Conservation (phyloP, 1,140 invertebrate species). For the Lordiphosa mommai region DNA sequence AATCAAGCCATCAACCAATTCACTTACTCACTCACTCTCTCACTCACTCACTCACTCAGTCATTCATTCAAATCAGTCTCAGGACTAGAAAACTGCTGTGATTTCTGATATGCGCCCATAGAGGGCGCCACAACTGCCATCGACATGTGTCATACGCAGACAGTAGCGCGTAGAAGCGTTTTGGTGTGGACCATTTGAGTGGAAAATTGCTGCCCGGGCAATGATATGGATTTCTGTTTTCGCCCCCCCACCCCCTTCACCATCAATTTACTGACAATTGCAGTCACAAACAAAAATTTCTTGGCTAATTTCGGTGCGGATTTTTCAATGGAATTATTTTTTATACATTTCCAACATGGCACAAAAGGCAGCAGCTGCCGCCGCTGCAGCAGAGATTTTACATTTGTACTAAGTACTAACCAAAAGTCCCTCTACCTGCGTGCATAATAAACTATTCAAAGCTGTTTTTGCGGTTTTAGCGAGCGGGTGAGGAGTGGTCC, state of each 20-base stretch:
- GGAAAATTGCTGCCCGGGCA: constrained; percentile 59
- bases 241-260: neutral
- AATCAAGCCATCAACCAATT: constrained; percentile 57
- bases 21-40: constrained; percentile 25
- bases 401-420: constrained; percentile 11
- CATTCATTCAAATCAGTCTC: constrained; percentile 51
- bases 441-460: constrained; percentile 65
- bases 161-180: constrained; percentile 4
- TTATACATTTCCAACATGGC: too few species aligned
- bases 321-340: neutral
- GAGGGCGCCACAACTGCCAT: constrained; percentile 52
- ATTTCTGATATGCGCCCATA: constrained; percentile 32
- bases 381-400: neutral
- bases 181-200: constrained; percentile 39
- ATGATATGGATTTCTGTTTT: constrained; percentile 58
- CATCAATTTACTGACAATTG: constrained; percentile 67
- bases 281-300: constrained; percentile 23
- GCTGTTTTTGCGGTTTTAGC: constrained; percentile 27
- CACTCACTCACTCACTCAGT: constrained; percentile 20
- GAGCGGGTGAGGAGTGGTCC: constrained; percentile 10
- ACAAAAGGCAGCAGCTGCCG: neutral
- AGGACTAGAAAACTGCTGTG: constrained; percentile 18
- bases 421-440: neutral
- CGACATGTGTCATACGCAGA: constrained; percentile 67
- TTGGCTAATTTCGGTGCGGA: constrained; percentile 16